Evolutionary conservation across 2,113 vertebrate genomes (phyloP).

Genomic region (Chelonoidis abingdonii): DNA sequence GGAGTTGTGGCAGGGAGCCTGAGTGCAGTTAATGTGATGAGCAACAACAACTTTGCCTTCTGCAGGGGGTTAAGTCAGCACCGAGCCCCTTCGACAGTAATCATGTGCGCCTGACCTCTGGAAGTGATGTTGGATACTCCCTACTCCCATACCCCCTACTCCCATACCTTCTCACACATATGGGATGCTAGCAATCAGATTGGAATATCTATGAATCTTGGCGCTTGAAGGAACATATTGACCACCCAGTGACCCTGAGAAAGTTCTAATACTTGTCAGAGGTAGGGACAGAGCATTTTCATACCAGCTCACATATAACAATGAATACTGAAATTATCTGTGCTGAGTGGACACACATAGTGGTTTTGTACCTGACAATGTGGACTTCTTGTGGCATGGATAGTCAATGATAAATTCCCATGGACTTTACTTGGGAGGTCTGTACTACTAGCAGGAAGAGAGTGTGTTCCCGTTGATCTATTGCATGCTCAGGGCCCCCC

Average conservation of each 20-base stretch:
- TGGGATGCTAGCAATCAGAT: neutral
- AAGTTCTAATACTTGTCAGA: neutral
- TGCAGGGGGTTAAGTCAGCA: accelerated
- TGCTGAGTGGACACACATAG: neutral
- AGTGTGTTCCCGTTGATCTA: accelerated
- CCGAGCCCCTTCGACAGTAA: neutral
- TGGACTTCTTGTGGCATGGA: neutral
- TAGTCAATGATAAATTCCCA: neutral
- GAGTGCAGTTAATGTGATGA: neutral
- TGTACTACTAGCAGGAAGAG: accelerated
- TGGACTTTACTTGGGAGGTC: neutral
- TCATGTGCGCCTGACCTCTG: neutral
- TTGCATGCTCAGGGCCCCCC: neutral
- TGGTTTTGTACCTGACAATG: neutral
- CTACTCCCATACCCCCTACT: neutral
- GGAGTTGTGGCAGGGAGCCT: neutral
- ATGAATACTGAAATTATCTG: neutral
- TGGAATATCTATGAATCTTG: neutral
- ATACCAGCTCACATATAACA: accelerated
- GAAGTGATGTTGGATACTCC: neutral
- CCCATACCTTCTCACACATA: neutral
- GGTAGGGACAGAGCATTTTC: neutral
- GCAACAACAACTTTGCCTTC: neutral
- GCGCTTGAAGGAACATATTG: neutral
- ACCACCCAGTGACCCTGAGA: neutral